Percentiles rank a stretch among this genome's conserved stretches.
Evolutionary conservation across 2,888 invertebrate genomes (phyloP).

Genomic region (Catocala fraxini): DNA sequence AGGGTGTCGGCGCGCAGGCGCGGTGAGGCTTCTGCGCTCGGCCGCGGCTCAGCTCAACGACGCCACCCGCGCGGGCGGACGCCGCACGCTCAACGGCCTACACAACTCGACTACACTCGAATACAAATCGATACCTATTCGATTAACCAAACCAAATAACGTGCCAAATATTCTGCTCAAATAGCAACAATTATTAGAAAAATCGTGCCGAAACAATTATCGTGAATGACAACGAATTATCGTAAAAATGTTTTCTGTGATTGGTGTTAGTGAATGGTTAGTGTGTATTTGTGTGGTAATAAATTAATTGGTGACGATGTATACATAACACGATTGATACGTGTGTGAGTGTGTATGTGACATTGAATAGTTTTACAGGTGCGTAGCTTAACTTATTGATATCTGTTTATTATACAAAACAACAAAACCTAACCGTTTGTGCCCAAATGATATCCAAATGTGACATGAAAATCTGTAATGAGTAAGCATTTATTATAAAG

Average conservation of each 20-base stretch:
- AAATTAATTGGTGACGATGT: conserved; percentile 54
- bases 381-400: conserved; percentile 28
- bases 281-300: conserved; percentile 49
- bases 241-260: conserved; percentile 51
- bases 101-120: conserved; percentile 54
- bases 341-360: conserved; percentile 46
- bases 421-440: background rate
- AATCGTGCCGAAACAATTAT: conserved; percentile 27
- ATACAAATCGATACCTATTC: conserved; percentile 76
- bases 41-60: conserved; percentile 68
- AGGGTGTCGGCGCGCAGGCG: conserved; percentile 77
- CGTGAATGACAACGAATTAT: conserved; percentile 46
- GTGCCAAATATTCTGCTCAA: conserved; percentile 58
- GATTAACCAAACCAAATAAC: conserved; percentile 63
- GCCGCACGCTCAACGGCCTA: conserved; percentile 58
- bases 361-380: conserved; percentile 50
- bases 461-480: no score
- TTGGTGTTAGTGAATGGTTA: conserved; percentile 66
- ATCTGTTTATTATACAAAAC: background rate
- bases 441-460: no score
- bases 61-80: conserved; percentile 73
- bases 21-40: conserved; percentile 71
- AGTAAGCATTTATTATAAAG: no score
- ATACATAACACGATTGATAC: conserved; percentile 46
- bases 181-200: conserved; percentile 36